Conservation (phyloP, 2,888 invertebrate genomes). For the Pachydiplax longipennis region DNA sequence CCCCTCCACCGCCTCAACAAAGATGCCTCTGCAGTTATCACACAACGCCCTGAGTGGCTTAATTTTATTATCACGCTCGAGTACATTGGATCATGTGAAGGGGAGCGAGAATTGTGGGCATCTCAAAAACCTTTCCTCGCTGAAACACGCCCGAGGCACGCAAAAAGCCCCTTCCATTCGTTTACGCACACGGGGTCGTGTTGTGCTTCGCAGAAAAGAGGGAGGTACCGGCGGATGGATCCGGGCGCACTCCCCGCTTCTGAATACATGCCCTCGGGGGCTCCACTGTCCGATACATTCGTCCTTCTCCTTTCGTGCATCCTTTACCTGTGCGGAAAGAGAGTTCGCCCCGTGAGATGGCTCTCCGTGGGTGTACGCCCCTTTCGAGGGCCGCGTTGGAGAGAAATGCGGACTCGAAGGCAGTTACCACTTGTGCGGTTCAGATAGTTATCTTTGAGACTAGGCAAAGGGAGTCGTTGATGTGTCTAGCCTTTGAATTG, state of each 20-base stretch:
- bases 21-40: constrained; percentile 1
- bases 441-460: no score
- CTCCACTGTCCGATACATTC: background rate
- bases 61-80: constrained; percentile 31
- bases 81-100: constrained; percentile 19
- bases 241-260: background rate
- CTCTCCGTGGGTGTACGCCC: background rate
- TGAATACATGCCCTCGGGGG: background rate
- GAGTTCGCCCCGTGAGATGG: background rate
- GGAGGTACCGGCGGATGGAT: background rate
- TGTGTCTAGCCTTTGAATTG: no score
- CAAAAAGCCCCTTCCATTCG: constrained; percentile 2
- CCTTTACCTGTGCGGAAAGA: background rate
- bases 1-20: background rate
- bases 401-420: no score
- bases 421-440: no score
- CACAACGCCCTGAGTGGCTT: constrained; percentile 18
- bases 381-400: background rate
- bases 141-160: background rate
- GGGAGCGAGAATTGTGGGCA: background rate
- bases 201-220: background rate
- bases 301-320: background rate
- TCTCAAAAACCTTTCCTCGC: constrained; percentile 14
- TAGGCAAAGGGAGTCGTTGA: no score
- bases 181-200: constrained; percentile 29